Evolutionary conservation across 2,113 vertebrate species (phyloP), one percentile per base, ranked within the genome.

Genomic region (Choloepus hoffmanni): DNA sequence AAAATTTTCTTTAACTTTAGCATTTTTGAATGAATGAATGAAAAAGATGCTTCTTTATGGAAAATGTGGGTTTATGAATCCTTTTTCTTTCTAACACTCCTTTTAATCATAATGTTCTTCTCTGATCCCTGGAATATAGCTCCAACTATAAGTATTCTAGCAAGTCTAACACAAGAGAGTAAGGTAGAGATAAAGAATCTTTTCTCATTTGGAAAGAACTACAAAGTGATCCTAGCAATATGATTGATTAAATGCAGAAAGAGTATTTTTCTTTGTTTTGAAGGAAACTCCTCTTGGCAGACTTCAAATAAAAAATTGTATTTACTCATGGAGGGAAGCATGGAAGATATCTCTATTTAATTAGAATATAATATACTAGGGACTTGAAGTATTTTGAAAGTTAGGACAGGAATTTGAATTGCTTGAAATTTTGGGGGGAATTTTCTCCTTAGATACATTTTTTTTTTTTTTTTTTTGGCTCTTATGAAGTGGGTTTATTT

Each of bases 331-430:
- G 33, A 95, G 21, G 70, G 40, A 87, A 86, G 36, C 26, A 65
- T 87, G 30, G 43, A 53, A 50, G 36, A 60, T 50, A 28, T 89
- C 8, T 67, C 40, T 55, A 76, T 53, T 65, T 79, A 50, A 33
- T 74, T 79, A 94, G 43, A 45, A 70, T 63, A 23, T 81, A 62
- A 55, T 53, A 11, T 81, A 67, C 58, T 68, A 84, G 78, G 30
- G 62, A 26, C 28, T 78, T 81, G 50, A 76, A 43, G 43, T 85
- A 55, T 95, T 93, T 96, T 95, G 40, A 94, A 16, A 92, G n/a
- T 50, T 74, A 16, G 36, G 63, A 28, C 21, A 68, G 84, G 79
- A 92, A 78, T 87, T 73, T 84, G 70, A 90, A 88, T 93, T 85
- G 63, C 55, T 93, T 79, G 21, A 77, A 93, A 86, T 60, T 40